These are phyloP conservation scores for Tipula helvola DNA, from an alignment of 2,888 invertebrate species.

Conservation along the genomic window DNA sequence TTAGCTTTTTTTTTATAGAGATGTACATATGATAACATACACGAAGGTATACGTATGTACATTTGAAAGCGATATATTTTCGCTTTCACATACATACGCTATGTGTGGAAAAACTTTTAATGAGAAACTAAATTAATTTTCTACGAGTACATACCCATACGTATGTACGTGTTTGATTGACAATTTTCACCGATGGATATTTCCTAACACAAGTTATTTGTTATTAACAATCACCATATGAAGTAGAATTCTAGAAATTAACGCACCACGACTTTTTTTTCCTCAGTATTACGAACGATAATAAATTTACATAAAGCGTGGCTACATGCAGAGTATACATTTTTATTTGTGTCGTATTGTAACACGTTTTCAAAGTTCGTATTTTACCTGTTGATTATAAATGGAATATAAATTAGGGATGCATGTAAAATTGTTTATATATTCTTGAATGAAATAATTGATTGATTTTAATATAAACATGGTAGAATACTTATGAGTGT, in stretches of 20 bases:
- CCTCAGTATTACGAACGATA: neutral
- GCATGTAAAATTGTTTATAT: too few species aligned
- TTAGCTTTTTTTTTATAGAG: neutral
- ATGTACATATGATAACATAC: too few species aligned
- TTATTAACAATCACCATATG: neutral
- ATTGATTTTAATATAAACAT: too few species aligned
- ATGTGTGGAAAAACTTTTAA: neutral
- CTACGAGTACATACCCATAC: neutral
- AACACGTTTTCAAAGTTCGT: too few species aligned
- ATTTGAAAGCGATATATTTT: neutral
- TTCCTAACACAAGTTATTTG: neutral
- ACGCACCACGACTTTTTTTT: neutral
- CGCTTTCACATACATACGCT: neutral
- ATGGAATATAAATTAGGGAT: too few species aligned
- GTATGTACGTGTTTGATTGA: neutral
- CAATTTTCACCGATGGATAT: neutral
- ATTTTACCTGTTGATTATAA: too few species aligned
- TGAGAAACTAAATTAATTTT: neutral
- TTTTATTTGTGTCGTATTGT: too few species aligned
- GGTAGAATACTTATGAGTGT: too few species aligned
- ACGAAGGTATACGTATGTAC: too few species aligned
- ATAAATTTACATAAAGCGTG: neutral
- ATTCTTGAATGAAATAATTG: too few species aligned
- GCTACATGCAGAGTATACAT: neutral
- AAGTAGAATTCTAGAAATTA: neutral